Evolutionary conservation across 2,797 vertebrate species (phyloP).

Genomic region (Masticophis lateralis): DNA sequence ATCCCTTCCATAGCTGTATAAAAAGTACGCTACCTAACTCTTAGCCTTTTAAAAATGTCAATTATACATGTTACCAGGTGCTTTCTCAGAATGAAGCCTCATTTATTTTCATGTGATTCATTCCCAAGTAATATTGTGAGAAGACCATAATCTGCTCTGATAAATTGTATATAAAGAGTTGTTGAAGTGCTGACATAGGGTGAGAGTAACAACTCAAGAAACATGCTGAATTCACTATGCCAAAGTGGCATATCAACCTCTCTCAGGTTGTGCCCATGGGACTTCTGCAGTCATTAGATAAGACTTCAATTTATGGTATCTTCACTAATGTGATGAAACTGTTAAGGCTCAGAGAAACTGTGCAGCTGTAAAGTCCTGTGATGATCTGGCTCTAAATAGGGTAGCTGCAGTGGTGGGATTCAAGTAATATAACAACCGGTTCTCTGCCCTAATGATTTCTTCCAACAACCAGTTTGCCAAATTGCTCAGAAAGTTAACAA

Average conservation of each 20-base stretch:
- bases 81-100: background rate
- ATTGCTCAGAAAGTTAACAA: no score
- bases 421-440: no score
- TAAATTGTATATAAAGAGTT: background rate
- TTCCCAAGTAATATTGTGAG: background rate
- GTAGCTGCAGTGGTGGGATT: no score
- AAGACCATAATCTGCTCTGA: background rate
- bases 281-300: background rate
- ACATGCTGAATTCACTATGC: background rate
- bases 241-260: background rate
- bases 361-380: background rate
- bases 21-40: background rate
- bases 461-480: no score
- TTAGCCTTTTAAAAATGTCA: background rate
- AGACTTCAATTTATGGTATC: background rate
- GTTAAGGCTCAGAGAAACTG: background rate
- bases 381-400: background rate
- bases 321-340: background rate
- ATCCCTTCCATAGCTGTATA: background rate
- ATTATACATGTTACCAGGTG: background rate
- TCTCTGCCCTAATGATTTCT: no score
- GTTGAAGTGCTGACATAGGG: background rate
- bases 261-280: background rate
- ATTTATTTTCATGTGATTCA: background rate
- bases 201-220: background rate